Evolutionary conservation across 1,140 invertebrate species (phyloP).

Genomic region (Hestina assimilis): DNA sequence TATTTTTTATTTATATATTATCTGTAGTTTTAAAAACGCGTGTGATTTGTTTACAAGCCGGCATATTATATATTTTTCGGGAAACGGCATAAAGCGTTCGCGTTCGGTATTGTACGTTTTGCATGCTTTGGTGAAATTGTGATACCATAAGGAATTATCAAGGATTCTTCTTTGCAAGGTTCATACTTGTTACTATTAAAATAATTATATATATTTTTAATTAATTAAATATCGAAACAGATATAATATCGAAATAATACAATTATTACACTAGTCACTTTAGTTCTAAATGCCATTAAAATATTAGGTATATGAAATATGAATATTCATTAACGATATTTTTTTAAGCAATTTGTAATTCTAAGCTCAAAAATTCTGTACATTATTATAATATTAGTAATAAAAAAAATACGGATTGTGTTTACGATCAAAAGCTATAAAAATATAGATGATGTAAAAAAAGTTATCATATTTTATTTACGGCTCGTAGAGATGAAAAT

Average conservation of each 20-base stretch:
- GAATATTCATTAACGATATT: no score
- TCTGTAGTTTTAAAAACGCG: conserved; percentile 26
- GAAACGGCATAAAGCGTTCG: conserved; percentile 23
- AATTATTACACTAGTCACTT: no score
- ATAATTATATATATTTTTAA: neutral
- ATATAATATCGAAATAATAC: no score
- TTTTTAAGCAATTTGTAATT: no score
- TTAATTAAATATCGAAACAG: neutral
- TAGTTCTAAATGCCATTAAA: no score
- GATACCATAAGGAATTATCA: conserved; percentile 37
- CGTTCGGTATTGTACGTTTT: conserved; percentile 46
- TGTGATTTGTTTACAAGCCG: conserved; percentile 30
- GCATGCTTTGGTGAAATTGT: conserved; percentile 42
- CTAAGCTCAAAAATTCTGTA: neutral
- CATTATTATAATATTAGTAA: neutral
- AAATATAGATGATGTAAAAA: conserved; percentile 5
- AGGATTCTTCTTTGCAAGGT: conserved; percentile 59
- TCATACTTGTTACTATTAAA: conserved; percentile 9
- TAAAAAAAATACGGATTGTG: neutral
- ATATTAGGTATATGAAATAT: no score
- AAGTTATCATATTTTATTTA: conserved; percentile 3
- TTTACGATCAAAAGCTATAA: neutral
- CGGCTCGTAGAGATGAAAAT: conserved; percentile 7
- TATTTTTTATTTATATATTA: conserved; percentile 38
- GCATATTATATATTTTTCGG: conserved; percentile 17